phyloP scores from a whole-genome alignment of 2,888 invertebrate species.

The Sipunculus nudus region DNA sequence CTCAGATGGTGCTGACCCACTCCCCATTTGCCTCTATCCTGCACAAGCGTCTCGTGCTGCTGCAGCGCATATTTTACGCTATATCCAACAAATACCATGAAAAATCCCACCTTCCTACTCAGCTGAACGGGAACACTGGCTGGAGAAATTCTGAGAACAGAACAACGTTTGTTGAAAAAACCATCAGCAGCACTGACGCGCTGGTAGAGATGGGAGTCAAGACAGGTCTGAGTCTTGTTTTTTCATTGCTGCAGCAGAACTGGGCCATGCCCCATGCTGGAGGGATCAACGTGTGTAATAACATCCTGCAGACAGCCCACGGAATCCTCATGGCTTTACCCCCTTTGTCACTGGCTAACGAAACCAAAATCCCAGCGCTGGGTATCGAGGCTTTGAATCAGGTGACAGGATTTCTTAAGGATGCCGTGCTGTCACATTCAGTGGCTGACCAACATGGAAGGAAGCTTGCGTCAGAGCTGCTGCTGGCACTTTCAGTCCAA shows the following conservation, averaged over 20 bases:
- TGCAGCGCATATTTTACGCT: slow-evolving; percentile 72
- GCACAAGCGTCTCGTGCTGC: slow-evolving; percentile 71
- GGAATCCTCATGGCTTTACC: slow-evolving; percentile 71
- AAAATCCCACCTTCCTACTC: slow-evolving; percentile 54
- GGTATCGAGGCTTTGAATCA: slow-evolving; percentile 69
- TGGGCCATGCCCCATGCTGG: slow-evolving; percentile 66
- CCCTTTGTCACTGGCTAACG: slow-evolving; percentile 72
- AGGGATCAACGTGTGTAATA: slow-evolving; percentile 70
- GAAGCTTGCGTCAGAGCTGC: slow-evolving; percentile 69
- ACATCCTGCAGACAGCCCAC: slow-evolving; percentile 72
- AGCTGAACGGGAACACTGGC: neutral
- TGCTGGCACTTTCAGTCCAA: slow-evolving; percentile 72
- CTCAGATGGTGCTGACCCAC: slow-evolving; percentile 71
- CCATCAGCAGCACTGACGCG: slow-evolving; percentile 65
- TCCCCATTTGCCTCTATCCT: slow-evolving; percentile 72
- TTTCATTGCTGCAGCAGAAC: slow-evolving; percentile 72
- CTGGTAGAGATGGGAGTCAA: slow-evolving; percentile 73
- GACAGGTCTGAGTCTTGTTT: slow-evolving; percentile 72
- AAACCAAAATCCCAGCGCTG: slow-evolving; percentile 70
- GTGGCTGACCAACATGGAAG: slow-evolving; percentile 68
- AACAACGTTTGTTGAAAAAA: neutral
- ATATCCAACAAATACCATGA: slow-evolving; percentile 71
- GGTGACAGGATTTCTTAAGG: slow-evolving; percentile 70
- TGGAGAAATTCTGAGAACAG: neutral
- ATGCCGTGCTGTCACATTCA: slow-evolving; percentile 69